Evolutionary conservation across 2,113 vertebrate species (phyloP).

Genomic region (Lampris incognitus): DNA sequence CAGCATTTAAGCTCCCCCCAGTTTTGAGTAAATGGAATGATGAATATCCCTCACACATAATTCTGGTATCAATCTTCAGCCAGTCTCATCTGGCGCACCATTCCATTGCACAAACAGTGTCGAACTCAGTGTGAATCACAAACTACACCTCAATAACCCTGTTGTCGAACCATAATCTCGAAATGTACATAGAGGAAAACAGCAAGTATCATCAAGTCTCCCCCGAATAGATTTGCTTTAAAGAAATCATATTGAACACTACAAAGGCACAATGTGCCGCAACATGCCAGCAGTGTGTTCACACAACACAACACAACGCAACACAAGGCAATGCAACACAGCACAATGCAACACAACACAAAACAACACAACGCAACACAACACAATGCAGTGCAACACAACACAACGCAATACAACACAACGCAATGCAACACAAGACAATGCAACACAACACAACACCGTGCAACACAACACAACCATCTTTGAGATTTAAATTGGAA

Average conservation of each 20-base stretch:
- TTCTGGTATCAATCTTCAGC: conserved; percentile 16
- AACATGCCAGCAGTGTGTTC: conserved; percentile 61
- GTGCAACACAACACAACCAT: conserved; percentile 42
- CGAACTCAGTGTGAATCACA: conserved; percentile 41
- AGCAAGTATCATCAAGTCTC: conserved; percentile 12
- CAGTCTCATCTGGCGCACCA: conserved; percentile 23
- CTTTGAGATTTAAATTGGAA: conserved; percentile 81
- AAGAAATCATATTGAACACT: conserved; percentile 59
- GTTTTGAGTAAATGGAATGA: conserved; percentile 35
- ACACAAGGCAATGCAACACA: too few species aligned
- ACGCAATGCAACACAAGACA: too few species aligned
- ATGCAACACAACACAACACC: too few species aligned
- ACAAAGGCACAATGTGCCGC: conserved; percentile 66
- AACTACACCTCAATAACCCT: neutral
- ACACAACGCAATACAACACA: too few species aligned
- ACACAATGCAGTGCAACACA: too few species aligned
- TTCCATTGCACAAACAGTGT: conserved; percentile 17
- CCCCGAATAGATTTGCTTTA: conserved; percentile 43
- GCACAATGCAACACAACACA: too few species aligned
- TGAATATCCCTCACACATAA: conserved; percentile 35
- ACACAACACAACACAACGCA: conserved; percentile 32
- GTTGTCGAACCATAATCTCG: conserved; percentile 34
- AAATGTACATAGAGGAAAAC: conserved; percentile 20
- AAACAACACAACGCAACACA: too few species aligned
- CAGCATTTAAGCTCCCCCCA: conserved; percentile 45